Percentiles rank a stretch among this genome's conserved stretches.
These are phyloP conservation scores for Epistrophe grossulariae DNA, from an alignment of 2,888 invertebrate genomes.

Conservation along the genomic window DNA sequence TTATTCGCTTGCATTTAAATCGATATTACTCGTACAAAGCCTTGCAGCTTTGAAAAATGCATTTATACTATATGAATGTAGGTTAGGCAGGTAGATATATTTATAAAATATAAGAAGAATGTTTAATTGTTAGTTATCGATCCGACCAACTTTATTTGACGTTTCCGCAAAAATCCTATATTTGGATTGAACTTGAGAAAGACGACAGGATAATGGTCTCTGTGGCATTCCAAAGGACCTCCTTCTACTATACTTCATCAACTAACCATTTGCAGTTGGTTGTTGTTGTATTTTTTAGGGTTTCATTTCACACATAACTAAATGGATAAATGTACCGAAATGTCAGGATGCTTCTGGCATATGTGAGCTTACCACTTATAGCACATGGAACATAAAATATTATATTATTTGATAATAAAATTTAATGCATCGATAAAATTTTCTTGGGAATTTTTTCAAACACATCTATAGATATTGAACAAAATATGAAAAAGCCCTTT, in stretches of 20 bases:
- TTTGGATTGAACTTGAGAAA: constrained; percentile 65
- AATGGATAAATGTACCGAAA: constrained; percentile 59
- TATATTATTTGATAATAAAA: constrained; percentile 64
- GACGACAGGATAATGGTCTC: not conserved
- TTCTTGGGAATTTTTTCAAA: constrained; percentile 46
- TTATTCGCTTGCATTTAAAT: not conserved
- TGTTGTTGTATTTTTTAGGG: not conserved
- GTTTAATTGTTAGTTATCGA: constrained; percentile 39
- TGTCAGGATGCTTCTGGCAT: constrained; percentile 50
- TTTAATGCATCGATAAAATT: constrained; percentile 66
- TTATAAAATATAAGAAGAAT: not conserved
- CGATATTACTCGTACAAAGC: not conserved
- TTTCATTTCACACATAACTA: constrained; percentile 13
- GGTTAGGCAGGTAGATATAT: not conserved
- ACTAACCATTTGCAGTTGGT: not conserved
- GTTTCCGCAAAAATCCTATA: constrained; percentile 48
- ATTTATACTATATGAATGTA: not conserved
- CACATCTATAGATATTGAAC: constrained; percentile 6
- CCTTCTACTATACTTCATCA: too few relatives aligned
- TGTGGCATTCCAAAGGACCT: constrained; percentile 4
- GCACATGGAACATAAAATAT: constrained; percentile 40
- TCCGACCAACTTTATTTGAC: constrained; percentile 41
- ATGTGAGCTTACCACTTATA: constrained; percentile 23
- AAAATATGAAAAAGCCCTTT: constrained; percentile 23
- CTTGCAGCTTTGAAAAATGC: not conserved